A percentile compares a stretch with the other conserved stretches of the same genome.
Conservation (phyloP, 1,140 invertebrate genomes). For the Bicyclus anynana region DNA sequence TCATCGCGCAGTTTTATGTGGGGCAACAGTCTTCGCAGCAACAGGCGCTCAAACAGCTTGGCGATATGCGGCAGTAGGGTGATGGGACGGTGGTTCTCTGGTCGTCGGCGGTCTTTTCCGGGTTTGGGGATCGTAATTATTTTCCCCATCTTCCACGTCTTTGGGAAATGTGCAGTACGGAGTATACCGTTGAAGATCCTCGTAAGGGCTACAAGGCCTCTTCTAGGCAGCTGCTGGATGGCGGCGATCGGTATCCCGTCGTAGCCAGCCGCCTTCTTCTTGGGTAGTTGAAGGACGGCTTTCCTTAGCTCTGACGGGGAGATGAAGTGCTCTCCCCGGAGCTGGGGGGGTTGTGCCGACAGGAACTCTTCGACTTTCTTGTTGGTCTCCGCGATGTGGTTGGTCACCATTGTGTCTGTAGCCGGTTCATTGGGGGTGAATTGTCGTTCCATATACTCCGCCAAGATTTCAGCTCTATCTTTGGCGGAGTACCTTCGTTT, state of each 20-base stretch:
- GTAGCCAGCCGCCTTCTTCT: background rate
- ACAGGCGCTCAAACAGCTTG: background rate
- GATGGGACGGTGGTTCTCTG: background rate
- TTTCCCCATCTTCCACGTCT: constrained; percentile 1
- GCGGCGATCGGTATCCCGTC: background rate
- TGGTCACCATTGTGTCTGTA: no score
- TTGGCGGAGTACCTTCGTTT: background rate
- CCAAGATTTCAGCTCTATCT: background rate
- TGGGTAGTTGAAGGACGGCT: background rate
- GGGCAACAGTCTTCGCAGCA: no score
- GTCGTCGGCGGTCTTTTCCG: background rate
- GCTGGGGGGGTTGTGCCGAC: background rate
- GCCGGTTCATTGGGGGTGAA: background rate
- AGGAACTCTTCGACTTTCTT: background rate
- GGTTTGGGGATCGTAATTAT: constrained; percentile 1
- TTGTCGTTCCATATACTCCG: background rate
- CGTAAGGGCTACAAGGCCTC: background rate
- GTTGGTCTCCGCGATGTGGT: no score
- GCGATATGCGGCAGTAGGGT: background rate
- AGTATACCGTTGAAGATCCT: background rate
- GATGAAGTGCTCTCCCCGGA: constrained; percentile 5
- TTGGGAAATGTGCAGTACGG: constrained; percentile 7
- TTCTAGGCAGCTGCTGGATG: background rate
- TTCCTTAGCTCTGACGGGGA: constrained; percentile 4
- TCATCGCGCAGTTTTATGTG: background rate